phyloP scores from a whole-genome alignment of 2,113 vertebrate genomes.

The Phaethon lepturus region DNA sequence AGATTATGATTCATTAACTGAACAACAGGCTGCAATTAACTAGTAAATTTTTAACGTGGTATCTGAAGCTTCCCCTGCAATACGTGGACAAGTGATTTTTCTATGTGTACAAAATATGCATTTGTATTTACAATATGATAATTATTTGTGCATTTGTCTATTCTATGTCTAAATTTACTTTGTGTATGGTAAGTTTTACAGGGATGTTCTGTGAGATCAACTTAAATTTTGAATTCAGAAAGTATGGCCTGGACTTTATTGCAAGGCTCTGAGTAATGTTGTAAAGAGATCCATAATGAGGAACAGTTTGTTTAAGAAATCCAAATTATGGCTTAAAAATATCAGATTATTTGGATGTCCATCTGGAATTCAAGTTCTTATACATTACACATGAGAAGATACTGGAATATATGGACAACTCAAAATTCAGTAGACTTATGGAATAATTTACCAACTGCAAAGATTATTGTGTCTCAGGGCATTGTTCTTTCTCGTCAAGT shows the following conservation, averaged over 20 bases:
- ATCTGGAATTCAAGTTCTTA: slow-evolving; percentile 41
- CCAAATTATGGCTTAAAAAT: slow-evolving; percentile 47
- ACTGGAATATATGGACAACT: slow-evolving; percentile 29
- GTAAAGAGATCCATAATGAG: background rate
- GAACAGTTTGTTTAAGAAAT: slow-evolving; percentile 49
- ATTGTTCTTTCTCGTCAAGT: slow-evolving; percentile 29
- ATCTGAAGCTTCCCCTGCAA: background rate
- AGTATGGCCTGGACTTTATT: background rate
- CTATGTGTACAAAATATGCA: background rate
- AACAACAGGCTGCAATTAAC: background rate
- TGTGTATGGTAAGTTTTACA: background rate
- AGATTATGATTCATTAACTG: background rate
- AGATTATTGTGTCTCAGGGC: slow-evolving; percentile 33
- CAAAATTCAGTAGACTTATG: slow-evolving; percentile 19
- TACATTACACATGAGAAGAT: slow-evolving; percentile 9
- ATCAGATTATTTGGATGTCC: slow-evolving; percentile 41
- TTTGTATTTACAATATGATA: background rate
- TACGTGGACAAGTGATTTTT: background rate
- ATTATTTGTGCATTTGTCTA: background rate
- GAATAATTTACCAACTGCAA: slow-evolving; percentile 56
- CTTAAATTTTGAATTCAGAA: background rate
- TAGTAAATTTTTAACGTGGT: background rate
- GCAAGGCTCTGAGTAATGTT: background rate
- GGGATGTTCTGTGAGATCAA: background rate
- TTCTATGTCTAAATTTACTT: background rate